A percentile compares a stretch with the other conserved stretches of the same genome.
These are phyloP conservation scores for Cisticola juncidis DNA, from an alignment of 2,113 vertebrate genomes.

Conservation along the genomic window DNA sequence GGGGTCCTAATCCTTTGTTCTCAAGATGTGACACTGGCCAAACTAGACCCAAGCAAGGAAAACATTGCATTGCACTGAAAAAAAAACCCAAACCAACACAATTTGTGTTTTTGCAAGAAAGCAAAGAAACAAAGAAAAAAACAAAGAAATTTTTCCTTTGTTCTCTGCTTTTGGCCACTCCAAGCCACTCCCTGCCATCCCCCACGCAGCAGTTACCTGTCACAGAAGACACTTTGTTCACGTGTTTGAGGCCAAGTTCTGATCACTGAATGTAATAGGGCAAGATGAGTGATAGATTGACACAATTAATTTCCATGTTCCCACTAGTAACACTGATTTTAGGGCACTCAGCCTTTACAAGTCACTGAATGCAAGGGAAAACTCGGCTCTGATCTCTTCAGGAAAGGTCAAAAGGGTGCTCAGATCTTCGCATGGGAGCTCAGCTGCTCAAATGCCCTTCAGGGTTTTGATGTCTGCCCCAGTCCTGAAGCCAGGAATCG, in stretches of 20 bases:
- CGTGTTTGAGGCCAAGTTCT: background rate
- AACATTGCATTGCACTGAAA: background rate
- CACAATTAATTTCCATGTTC: slow-evolving; percentile 60
- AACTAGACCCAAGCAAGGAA: background rate
- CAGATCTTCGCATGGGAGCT: background rate
- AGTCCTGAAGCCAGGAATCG: background rate
- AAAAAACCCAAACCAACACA: background rate
- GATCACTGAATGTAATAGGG: slow-evolving; percentile 37
- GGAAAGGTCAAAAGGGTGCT: slow-evolving; percentile 49
- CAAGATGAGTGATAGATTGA: slow-evolving; percentile 57
- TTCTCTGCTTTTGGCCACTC: background rate
- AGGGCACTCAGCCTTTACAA: slow-evolving; percentile 29
- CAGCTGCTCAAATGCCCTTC: slow-evolving; percentile 5
- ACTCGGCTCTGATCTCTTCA: slow-evolving; percentile 36
- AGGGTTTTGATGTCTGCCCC: background rate
- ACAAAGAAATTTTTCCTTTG: background rate
- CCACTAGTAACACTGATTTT: slow-evolving; percentile 20
- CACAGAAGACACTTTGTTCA: slow-evolving; percentile 45
- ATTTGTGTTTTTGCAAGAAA: too few relatives aligned
- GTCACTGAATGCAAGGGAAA: slow-evolving; percentile 21
- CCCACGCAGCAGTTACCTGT: background rate
- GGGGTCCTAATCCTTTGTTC: background rate
- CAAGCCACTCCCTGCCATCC: background rate
- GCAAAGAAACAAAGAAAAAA: too few relatives aligned
- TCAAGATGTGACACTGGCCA: background rate